These are phyloP conservation scores for Cebidichthys violaceus DNA, from an alignment of 2,113 vertebrate species.

Conservation along the genomic window DNA sequence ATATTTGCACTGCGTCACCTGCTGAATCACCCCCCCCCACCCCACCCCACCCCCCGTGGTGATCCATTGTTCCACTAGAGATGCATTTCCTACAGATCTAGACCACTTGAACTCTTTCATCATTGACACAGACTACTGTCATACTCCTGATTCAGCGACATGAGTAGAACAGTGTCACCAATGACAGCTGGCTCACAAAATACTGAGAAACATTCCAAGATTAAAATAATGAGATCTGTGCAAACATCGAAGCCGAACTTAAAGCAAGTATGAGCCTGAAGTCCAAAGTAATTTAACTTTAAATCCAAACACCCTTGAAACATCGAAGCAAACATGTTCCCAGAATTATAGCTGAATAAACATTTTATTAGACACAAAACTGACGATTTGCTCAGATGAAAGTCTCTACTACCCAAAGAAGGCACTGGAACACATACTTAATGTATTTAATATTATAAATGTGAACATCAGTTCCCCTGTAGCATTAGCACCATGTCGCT, in stretches of 20 bases:
- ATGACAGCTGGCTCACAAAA: neutral
- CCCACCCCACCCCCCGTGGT: neutral
- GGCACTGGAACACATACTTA: neutral
- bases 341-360: conserved; percentile 46
- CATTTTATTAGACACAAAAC: conserved; percentile 46
- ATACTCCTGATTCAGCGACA: conserved; percentile 15
- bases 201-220: conserved; percentile 28
- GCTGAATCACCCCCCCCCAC: neutral
- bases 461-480: conserved; percentile 16
- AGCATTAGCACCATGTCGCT: conserved; percentile 10
- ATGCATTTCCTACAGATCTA: neutral
- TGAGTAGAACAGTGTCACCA: neutral
- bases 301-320: conserved; percentile 42
- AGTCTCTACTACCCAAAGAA: neutral
- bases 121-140: neutral
- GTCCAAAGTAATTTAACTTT: conserved; percentile 16
- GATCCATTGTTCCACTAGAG: neutral
- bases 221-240: conserved; percentile 26
- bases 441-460: neutral
- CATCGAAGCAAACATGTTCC: conserved; percentile 41
- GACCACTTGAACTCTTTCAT: neutral
- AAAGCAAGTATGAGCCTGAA: conserved; percentile 31
- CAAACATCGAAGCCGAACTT: conserved; percentile 26
- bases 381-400: conserved; percentile 31
- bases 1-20: conserved; percentile 17